Percentiles rank a stretch among this genome's conserved stretches.
These are phyloP conservation scores for Oreochromis aureus DNA, from an alignment of 2,113 vertebrate species.

Conservation along the genomic window DNA sequence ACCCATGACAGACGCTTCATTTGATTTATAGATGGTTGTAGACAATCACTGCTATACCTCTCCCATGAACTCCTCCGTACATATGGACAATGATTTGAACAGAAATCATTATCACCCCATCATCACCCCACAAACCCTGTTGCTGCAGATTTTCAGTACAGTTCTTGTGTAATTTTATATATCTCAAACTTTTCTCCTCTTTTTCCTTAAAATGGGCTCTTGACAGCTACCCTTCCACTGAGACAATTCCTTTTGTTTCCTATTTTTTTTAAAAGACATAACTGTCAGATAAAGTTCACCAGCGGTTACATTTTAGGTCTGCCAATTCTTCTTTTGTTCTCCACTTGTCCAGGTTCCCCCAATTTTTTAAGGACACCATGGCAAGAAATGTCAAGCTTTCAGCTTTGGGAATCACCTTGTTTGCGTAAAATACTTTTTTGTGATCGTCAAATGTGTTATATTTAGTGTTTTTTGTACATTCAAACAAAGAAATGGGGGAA, in stretches of 20 bases:
- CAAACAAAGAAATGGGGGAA: not conserved
- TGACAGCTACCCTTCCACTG: not conserved
- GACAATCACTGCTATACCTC: not conserved
- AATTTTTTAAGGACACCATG: not conserved
- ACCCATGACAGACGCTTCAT: not conserved
- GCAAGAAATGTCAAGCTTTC: not conserved
- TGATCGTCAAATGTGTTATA: fast-evolving
- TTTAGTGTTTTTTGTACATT: not conserved
- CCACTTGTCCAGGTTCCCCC: not conserved
- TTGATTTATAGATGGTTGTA: not conserved
- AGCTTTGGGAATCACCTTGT: not conserved
- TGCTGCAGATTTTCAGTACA: not conserved
- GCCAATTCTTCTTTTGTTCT: not conserved
- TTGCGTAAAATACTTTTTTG: not conserved
- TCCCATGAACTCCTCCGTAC: not conserved
- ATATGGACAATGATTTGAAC: not conserved
- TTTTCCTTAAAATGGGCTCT: not conserved
- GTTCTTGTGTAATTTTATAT: not conserved
- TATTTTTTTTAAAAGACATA: not conserved
- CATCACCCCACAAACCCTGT: not conserved
- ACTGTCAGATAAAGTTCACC: not conserved
- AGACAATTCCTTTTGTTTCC: not conserved
- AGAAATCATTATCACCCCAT: not conserved
- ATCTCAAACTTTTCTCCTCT: not conserved
- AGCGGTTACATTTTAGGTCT: not conserved